These are phyloP conservation scores for Terrapene triunguis DNA, from an alignment of 2,113 vertebrate genomes.

Conservation along the genomic window DNA sequence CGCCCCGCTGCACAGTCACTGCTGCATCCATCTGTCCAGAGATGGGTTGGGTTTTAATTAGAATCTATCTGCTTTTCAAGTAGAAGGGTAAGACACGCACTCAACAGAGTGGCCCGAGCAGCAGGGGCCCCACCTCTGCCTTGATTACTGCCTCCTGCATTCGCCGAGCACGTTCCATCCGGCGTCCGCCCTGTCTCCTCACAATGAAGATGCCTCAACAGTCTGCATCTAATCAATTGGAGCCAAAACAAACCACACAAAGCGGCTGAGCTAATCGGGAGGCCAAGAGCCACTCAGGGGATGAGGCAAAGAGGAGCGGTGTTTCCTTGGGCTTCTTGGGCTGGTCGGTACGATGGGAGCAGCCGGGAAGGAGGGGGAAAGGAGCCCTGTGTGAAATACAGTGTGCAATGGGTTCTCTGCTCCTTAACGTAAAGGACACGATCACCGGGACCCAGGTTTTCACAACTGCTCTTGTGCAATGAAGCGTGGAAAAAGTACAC, in stretches of 20 bases:
- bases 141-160: background rate
- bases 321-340: background rate
- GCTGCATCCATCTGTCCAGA: slow-evolving; percentile 1
- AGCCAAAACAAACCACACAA: background rate
- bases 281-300: background rate
- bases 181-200: background rate
- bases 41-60: background rate
- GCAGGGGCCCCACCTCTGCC: background rate
- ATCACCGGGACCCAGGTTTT: background rate
- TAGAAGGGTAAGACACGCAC: background rate
- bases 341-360: background rate
- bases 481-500: background rate
- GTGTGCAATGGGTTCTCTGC: background rate
- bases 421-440: background rate
- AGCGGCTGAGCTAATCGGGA: background rate
- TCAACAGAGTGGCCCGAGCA: background rate
- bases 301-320: too few species aligned
- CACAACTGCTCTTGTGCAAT: background rate
- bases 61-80: background rate
- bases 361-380: background rate
- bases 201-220: background rate
- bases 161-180: background rate
- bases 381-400: background rate
- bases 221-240: background rate
- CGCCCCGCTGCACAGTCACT: background rate